Percentiles rank a stretch among this genome's conserved stretches.
phyloP scores from a whole-genome alignment of 1,140 invertebrate genomes.

The Cataglyphis hispanica region DNA sequence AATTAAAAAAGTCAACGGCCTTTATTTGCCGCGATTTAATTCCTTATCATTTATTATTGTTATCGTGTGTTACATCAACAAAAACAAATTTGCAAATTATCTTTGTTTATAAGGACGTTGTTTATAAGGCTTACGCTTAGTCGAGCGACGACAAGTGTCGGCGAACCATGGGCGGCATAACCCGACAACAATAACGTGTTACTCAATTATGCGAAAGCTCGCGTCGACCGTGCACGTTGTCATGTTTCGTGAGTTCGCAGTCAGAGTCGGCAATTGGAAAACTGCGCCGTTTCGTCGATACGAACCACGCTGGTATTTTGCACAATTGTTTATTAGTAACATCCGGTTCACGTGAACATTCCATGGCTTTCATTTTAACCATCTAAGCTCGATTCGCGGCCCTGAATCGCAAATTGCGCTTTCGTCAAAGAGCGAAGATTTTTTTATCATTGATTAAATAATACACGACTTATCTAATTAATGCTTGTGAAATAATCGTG shows the following conservation, averaged over 20 bases:
- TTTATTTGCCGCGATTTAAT: not conserved
- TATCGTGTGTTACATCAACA: not conserved
- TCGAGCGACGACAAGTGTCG: conserved; percentile 32
- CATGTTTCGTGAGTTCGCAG: conserved; percentile 37
- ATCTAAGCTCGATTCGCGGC: not conserved
- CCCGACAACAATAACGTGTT: not conserved
- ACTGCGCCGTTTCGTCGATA: conserved; percentile 12
- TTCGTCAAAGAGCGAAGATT: not conserved
- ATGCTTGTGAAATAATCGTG: too few relatives aligned
- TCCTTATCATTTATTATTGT: too few relatives aligned
- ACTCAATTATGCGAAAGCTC: conserved; percentile 7
- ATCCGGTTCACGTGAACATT: not conserved
- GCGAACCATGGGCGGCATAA: conserved; percentile 14
- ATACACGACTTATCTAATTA: too few relatives aligned
- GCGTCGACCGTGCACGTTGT: conserved; percentile 23
- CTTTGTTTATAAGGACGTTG: conserved; percentile 10
- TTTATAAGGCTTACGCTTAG: conserved; percentile 63
- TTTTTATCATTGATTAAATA: not conserved
- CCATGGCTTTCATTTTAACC: not conserved
- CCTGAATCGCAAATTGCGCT: not conserved
- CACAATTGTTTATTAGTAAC: conserved; percentile 13
- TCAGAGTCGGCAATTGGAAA: not conserved
- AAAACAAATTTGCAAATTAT: not conserved
- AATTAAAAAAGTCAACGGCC: not conserved
- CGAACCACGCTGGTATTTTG: not conserved